Percentiles rank a stretch among this genome's conserved stretches.
phyloP scores from a whole-genome alignment of 1,140 invertebrate genomes.

The Microplitis mediator region DNA sequence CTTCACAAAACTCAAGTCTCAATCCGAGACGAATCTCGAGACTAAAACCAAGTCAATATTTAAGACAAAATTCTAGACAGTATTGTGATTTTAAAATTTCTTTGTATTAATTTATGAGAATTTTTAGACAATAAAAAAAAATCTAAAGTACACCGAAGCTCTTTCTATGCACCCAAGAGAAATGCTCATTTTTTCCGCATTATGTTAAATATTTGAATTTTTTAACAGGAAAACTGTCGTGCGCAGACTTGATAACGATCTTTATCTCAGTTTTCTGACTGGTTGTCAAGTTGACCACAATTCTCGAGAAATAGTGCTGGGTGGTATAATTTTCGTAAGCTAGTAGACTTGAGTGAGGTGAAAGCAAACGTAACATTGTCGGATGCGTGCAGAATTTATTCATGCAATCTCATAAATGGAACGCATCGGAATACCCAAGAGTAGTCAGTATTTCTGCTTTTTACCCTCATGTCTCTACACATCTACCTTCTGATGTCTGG shows the following conservation, averaged over 20 bases:
- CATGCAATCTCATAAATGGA: conserved; percentile 56
- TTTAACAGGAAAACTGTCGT: too few species aligned
- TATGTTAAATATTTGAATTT: too few species aligned
- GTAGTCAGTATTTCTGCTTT: background rate
- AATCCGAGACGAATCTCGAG: too few species aligned
- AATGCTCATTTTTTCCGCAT: too few species aligned
- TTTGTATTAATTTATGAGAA: too few species aligned
- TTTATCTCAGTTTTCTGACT: background rate
- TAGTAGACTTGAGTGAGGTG: background rate
- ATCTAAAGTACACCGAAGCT: background rate
- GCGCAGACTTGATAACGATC: too few species aligned
- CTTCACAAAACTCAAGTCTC: too few species aligned
- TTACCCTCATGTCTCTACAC: background rate
- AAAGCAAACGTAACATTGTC: conserved; percentile 22
- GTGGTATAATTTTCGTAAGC: background rate
- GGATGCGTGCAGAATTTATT: conserved; percentile 43
- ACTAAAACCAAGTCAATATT: too few species aligned
- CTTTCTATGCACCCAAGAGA: background rate
- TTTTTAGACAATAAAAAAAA: too few species aligned
- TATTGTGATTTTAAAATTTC: too few species aligned
- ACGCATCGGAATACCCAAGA: conserved; percentile 31
- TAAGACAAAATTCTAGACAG: too few species aligned
- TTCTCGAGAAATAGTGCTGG: background rate
- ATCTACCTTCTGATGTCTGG: background rate
- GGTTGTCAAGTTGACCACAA: background rate